Evolutionary conservation across 2,113 vertebrate genomes (phyloP).

Genomic region (Istiophorus platypterus): DNA sequence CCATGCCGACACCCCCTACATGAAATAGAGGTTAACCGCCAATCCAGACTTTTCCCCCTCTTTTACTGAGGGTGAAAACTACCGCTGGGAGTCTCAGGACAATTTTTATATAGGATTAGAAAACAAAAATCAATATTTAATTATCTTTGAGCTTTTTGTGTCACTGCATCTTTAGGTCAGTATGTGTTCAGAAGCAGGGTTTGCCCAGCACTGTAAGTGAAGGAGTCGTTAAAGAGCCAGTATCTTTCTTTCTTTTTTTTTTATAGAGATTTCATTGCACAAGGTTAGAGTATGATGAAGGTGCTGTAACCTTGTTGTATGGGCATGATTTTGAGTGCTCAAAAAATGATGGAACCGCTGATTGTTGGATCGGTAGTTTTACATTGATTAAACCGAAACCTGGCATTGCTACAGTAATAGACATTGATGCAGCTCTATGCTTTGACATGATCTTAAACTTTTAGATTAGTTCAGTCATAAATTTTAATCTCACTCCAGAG

Average conservation of each 20-base stretch:
- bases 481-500: slow-evolving; percentile 29
- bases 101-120: slow-evolving; percentile 99
- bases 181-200: slow-evolving; percentile 86
- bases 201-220: slow-evolving; percentile 86
- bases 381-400: slow-evolving; percentile 5
- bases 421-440: background rate
- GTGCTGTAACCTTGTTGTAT: slow-evolving; percentile 25
- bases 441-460: slow-evolving; percentile 21
- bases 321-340: background rate
- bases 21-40: slow-evolving; percentile 92
- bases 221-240: slow-evolving; percentile 90
- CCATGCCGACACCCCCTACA: slow-evolving; percentile 72
- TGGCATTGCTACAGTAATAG: background rate
- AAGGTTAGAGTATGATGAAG: slow-evolving; percentile 81
- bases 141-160: slow-evolving; percentile 99
- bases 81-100: slow-evolving; percentile 98
- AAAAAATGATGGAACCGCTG: slow-evolving; percentile 16
- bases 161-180: slow-evolving; percentile 98
- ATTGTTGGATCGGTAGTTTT: background rate
- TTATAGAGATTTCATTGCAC: slow-evolving; percentile 76
- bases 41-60: slow-evolving; percentile 82
- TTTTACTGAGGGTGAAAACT: slow-evolving; percentile 95
- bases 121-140: slow-evolving; percentile 99
- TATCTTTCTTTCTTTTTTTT: slow-evolving; percentile 76
- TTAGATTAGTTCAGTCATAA: slow-evolving; percentile 11